Conservation (phyloP, 2,113 vertebrate species). For the Gopherus flavomarginatus region DNA sequence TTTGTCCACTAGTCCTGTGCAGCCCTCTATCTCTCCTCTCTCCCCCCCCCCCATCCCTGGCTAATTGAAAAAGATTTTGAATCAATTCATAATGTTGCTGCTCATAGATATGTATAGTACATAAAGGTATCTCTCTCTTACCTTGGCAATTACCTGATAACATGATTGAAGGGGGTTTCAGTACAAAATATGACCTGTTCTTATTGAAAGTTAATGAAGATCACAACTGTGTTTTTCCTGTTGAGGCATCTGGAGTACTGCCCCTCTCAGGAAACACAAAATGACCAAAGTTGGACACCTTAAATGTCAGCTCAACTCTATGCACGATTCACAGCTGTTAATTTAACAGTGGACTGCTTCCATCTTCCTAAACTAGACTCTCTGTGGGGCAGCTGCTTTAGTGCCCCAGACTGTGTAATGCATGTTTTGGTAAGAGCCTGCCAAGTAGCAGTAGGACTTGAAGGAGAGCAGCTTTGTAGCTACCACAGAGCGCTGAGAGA, state of each 20-base stretch:
- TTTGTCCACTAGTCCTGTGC: neutral
- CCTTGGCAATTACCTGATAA: slow-evolving; percentile 21
- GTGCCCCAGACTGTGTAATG: neutral
- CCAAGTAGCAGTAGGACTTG: accelerated
- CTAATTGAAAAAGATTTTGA: neutral
- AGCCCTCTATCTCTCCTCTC: neutral
- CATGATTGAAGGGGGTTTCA: neutral
- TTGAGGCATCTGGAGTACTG: slow-evolving; percentile 7
- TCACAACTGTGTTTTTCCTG: slow-evolving; percentile 36
- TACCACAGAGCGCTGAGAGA: accelerated
- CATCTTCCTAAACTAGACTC: neutral
- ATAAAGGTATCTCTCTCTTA: neutral
- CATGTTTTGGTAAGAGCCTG: neutral
- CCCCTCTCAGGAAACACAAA: neutral
- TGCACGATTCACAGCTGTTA: neutral
- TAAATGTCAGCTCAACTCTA: neutral
- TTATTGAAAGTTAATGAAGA: slow-evolving; percentile 40
- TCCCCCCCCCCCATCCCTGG: accelerated
- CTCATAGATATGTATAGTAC: neutral
- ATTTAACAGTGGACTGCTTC: slow-evolving; percentile 55
- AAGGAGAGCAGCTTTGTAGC: neutral
- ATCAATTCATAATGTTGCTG: accelerated
- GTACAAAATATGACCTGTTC: slow-evolving; percentile 29
- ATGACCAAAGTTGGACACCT: neutral
- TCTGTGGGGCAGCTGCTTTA: neutral